Conservation (phyloP, 2,797 vertebrate species). For the Otolemur crassicaudatus region DNA sequence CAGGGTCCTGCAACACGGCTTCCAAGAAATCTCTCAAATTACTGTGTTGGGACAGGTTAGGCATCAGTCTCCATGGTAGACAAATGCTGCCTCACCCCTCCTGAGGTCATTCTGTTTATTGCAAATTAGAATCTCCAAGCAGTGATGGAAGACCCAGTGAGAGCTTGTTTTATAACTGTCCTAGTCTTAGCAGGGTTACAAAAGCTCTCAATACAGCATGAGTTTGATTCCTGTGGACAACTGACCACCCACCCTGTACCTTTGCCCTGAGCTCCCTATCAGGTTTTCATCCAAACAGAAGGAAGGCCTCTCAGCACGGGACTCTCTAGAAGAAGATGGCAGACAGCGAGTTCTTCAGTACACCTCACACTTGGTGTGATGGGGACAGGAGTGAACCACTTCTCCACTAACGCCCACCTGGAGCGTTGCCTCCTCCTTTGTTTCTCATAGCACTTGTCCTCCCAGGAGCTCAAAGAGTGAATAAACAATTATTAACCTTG, state of each 20-base stretch:
- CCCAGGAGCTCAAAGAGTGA: background rate
- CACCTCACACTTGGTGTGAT: background rate
- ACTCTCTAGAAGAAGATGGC: background rate
- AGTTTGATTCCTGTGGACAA: background rate
- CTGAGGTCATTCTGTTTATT: background rate
- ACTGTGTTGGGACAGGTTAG: background rate
- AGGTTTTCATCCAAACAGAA: background rate
- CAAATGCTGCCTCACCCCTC: background rate
- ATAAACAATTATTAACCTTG: background rate
- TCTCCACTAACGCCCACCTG: background rate
- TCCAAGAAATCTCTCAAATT: background rate
- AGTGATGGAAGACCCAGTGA: background rate
- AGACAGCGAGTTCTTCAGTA: background rate
- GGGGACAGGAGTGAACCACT: background rate
- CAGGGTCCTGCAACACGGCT: background rate
- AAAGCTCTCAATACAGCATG: background rate
- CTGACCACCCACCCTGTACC: background rate
- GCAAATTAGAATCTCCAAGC: slow-evolving; percentile 8
- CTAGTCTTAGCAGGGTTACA: background rate
- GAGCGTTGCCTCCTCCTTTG: background rate
- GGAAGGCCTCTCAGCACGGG: background rate
- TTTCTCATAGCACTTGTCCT: background rate
- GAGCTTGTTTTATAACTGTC: background rate
- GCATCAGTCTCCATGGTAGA: background rate
- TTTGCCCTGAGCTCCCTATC: background rate